A percentile compares a stretch with the other conserved stretches of the same genome.
Conservation (phyloP, 2,888 invertebrate genomes). For the Pristionchus mayeri region DNA sequence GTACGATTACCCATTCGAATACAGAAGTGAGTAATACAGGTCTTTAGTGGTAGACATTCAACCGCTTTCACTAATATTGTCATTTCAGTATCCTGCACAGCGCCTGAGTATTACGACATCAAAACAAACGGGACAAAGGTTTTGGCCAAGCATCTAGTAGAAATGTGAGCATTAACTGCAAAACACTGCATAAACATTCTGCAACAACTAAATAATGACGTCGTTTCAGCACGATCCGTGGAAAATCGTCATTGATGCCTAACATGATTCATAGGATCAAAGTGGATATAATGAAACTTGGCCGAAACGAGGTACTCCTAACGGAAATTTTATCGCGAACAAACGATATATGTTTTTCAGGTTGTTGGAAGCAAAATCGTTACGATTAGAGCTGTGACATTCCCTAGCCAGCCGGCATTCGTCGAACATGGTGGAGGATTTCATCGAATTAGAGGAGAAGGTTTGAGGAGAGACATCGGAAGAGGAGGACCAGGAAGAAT, state of each 20-base stretch:
- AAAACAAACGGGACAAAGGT: not conserved
- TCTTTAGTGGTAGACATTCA: not conserved
- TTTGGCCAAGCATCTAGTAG: not conserved
- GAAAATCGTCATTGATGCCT: not conserved
- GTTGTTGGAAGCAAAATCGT: constrained; percentile 25
- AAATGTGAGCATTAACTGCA: constrained; percentile 1
- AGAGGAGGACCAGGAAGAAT: not conserved
- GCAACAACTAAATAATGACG: no score
- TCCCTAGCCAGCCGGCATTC: not conserved
- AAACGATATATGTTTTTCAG: not conserved
- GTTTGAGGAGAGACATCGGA: not conserved
- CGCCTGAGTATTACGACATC: constrained; percentile 23
- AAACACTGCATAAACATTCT: not conserved
- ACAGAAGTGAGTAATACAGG: not conserved
- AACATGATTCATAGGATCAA: constrained; percentile 28
- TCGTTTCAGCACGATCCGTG: constrained; percentile 40
- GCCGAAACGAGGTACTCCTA: constrained; percentile 17
- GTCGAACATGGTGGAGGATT: not conserved
- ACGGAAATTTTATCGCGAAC: not conserved
- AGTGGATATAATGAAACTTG: constrained; percentile 29
- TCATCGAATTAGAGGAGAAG: constrained; percentile 15
- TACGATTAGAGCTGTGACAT: not conserved
- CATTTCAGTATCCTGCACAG: constrained; percentile 42
- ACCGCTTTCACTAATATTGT: not conserved
- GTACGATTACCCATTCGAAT: constrained; percentile 37